Conservation (phyloP, 2,888 invertebrate genomes). For the Aporophyla lueneburgensis region DNA sequence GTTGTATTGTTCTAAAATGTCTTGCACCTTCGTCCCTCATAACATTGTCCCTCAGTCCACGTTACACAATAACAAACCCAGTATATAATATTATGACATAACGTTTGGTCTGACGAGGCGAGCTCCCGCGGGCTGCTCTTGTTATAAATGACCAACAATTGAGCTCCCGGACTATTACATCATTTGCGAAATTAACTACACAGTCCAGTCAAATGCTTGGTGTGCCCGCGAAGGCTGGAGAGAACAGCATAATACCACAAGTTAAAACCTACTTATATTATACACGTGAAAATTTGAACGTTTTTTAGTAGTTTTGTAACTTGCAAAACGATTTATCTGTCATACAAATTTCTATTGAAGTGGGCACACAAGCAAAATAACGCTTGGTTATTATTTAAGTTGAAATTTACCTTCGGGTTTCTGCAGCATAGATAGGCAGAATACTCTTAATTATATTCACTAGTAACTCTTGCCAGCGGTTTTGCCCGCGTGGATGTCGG, state of each 20-base stretch:
- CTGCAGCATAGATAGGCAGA: neutral
- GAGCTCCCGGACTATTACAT: constrained; percentile 42
- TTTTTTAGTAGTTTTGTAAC: neutral
- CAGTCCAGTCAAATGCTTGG: neutral
- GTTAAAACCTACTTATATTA: neutral
- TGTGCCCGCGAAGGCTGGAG: neutral
- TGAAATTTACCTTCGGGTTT: neutral
- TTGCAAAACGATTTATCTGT: neutral
- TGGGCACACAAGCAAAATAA: neutral
- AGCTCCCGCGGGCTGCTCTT: constrained; percentile 41
- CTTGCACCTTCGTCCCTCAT: no score
- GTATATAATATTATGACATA: neutral
- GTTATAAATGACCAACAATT: constrained; percentile 48
- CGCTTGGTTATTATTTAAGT: neutral
- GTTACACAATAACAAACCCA: neutral
- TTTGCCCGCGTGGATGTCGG: no score
- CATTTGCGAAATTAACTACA: constrained; percentile 57
- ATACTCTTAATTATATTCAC: neutral
- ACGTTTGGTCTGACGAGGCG: constrained; percentile 2
- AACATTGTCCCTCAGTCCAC: neutral
- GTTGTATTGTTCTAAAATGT: neutral
- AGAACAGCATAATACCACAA: neutral
- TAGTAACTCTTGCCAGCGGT: neutral
- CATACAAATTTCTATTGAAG: neutral
- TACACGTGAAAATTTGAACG: neutral